A percentile compares a stretch with the other conserved stretches of the same genome.
phyloP scores from a whole-genome alignment of 2,888 invertebrate species.

The Torymus aiolomorphi region DNA sequence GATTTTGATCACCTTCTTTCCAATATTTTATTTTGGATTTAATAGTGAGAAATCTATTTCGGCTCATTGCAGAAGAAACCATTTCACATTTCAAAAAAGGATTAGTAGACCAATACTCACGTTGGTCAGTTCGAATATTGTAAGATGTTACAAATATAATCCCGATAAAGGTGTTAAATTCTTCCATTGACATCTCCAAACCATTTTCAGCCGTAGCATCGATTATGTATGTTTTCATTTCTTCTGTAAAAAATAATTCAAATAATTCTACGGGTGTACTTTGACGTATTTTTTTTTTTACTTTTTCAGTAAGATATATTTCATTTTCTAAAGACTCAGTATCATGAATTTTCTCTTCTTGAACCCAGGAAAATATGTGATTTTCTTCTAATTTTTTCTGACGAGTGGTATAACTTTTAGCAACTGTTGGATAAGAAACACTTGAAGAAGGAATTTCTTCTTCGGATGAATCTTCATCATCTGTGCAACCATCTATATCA shows the following conservation, averaged over 20 bases:
- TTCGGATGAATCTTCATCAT: constrained; percentile 6
- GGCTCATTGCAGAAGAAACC: constrained; percentile 16
- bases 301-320: neutral
- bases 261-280: constrained; percentile 1
- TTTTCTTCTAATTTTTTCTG: constrained; percentile 15
- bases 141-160: constrained; percentile 10
- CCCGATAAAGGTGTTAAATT: constrained; percentile 16
- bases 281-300: neutral
- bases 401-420: neutral
- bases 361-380: neutral
- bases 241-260: constrained; percentile 10
- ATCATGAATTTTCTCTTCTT: neutral
- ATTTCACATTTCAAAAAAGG: constrained; percentile 2
- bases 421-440: neutral
- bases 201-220: neutral
- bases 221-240: neutral
- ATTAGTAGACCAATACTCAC: constrained; percentile 9
- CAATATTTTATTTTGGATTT: constrained; percentile 8
- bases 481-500: neutral
- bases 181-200: constrained; percentile 10
- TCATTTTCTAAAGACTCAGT: constrained; percentile 11
- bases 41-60: neutral
- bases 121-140: constrained; percentile 3
- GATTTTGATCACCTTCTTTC: constrained; percentile 1
- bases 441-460: constrained; percentile 9